Evolutionary conservation across 2,888 invertebrate species (phyloP).

Genomic region (Amblyteles armatorius): DNA sequence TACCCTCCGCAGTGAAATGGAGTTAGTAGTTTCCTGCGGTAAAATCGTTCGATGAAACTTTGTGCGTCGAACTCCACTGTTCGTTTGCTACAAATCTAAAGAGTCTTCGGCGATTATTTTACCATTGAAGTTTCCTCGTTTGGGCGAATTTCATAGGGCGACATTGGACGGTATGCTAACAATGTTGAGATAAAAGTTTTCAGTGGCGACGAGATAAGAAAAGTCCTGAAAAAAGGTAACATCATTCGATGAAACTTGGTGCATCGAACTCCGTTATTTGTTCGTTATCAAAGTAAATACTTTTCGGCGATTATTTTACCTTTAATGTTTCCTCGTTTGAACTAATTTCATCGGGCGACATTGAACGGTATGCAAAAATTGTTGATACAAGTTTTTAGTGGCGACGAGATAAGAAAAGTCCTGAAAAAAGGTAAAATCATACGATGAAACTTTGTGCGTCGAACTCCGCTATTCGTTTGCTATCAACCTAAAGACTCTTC

Average conservation of each 20-base stretch:
- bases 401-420: no score
- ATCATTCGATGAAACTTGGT: slow-evolving; percentile 14
- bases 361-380: no score
- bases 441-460: no score
- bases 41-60: slow-evolving; percentile 26
- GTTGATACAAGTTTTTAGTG: no score
- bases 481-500: no score
- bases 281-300: no score
- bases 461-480: no score
- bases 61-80: not conserved
- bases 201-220: not conserved
- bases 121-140: not conserved
- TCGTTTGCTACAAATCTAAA: not conserved
- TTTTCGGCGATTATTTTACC: not conserved
- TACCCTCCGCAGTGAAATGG: slow-evolving; percentile 6
- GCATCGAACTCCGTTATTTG: not conserved
- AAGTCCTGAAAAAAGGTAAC: not conserved
- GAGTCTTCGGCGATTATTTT: not conserved
- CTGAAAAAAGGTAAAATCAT: no score
- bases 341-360: no score
- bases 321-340: not conserved
- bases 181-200: not conserved
- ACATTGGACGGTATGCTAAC: no score
- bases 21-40: slow-evolving; percentile 16
- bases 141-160: no score